Evolutionary conservation across 2,797 vertebrate species (phyloP).

Genomic region (Podarcis lilfordi): DNA sequence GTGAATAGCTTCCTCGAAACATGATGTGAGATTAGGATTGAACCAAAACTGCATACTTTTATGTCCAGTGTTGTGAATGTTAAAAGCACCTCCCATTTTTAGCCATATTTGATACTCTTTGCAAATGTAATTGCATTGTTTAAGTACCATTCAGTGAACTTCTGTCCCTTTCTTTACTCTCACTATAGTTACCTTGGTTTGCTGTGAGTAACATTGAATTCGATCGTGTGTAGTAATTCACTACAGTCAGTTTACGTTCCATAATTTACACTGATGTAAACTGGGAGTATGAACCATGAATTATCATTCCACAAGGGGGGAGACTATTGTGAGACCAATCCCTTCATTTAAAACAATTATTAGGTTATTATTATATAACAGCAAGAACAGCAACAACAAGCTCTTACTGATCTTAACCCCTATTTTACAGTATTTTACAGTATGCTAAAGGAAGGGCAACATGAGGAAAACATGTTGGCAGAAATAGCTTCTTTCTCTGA

Average conservation of each 20-base stretch:
- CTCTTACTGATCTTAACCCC: background rate
- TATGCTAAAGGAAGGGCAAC: too few species aligned
- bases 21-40: background rate
- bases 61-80: background rate
- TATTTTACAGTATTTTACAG: too few species aligned
- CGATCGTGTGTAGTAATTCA: background rate
- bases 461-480: background rate
- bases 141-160: background rate
- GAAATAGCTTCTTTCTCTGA: background rate
- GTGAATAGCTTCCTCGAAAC: background rate
- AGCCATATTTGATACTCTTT: background rate
- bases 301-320: too few species aligned
- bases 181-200: background rate
- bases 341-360: background rate
- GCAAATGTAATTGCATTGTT: background rate
- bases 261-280: background rate
- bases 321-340: too few species aligned
- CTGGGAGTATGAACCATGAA: background rate
- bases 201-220: background rate
- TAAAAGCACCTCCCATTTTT: background rate
- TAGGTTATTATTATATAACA: too few species aligned
- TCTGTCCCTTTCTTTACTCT: background rate
- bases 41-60: background rate
- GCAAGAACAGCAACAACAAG: background rate
- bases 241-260: background rate